phyloP scores from a whole-genome alignment of 1,140 invertebrate genomes.

The Aphis gossypii region DNA sequence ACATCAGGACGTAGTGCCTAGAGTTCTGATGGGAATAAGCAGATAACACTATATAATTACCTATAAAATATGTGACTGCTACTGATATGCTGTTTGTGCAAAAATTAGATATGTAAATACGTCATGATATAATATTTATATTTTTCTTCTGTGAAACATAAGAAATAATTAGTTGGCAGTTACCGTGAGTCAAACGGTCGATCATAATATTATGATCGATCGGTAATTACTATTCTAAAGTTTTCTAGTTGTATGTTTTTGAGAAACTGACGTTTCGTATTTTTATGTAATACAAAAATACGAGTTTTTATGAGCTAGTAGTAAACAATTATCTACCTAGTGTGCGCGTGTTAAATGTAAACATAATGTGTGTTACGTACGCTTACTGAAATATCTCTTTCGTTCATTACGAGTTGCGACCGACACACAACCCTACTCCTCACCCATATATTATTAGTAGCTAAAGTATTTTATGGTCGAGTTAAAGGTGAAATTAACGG shows the following conservation, averaged over 20 bases:
- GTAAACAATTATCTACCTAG: not conserved
- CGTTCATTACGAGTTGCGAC: not conserved
- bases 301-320: not conserved
- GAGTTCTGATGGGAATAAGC: too few species aligned
- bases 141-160: not conserved
- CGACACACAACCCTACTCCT: not conserved
- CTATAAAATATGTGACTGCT: too few species aligned
- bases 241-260: not conserved
- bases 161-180: not conserved
- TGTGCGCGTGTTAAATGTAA: not conserved
- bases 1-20: not conserved
- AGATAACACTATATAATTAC: not conserved
- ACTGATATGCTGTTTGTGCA: too few species aligned
- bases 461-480: not conserved
- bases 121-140: not conserved
- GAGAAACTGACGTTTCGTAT: not conserved
- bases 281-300: not conserved
- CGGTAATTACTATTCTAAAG: not conserved
- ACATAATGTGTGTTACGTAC: not conserved
- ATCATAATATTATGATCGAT: not conserved
- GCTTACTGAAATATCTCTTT: not conserved
- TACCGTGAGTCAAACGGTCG: not conserved
- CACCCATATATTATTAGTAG: not conserved
- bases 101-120: too few species aligned
- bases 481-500: slow-evolving; percentile 8